Percentiles rank a stretch among this genome's conserved stretches.
phyloP scores from a whole-genome alignment of 23 tunicate species.

The Trididemnum nubilum region DNA sequence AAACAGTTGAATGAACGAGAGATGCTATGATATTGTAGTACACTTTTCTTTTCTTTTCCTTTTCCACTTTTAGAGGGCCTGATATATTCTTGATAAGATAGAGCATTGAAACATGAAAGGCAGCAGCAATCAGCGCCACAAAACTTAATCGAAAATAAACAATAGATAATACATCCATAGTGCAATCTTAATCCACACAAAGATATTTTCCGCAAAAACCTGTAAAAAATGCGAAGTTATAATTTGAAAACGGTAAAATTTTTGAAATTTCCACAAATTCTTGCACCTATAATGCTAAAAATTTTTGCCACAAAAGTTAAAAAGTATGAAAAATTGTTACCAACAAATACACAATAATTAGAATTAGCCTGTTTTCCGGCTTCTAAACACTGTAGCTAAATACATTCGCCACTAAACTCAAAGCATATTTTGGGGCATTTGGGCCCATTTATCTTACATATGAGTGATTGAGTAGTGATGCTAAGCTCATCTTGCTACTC shows the following conservation, averaged over 20 bases:
- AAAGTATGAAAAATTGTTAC: too few species aligned
- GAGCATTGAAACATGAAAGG: neutral
- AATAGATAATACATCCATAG: neutral
- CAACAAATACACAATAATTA: too few species aligned
- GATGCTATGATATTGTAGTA: constrained; percentile 73
- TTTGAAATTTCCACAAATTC: too few species aligned
- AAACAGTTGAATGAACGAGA: constrained; percentile 60
- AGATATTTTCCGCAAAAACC: neutral
- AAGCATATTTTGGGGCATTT: too few species aligned
- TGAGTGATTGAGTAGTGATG: too few species aligned
- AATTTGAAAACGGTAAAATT: neutral
- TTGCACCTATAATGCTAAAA: too few species aligned
- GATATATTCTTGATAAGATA: neutral
- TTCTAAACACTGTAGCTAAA: too few species aligned
- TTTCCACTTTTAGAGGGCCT: neutral
- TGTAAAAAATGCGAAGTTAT: neutral
- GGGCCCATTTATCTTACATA: too few species aligned
- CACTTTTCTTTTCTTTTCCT: neutral
- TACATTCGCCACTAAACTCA: too few species aligned
- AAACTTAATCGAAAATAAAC: neutral
- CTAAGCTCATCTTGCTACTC: too few species aligned
- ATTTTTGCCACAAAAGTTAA: too few species aligned
- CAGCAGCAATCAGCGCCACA: neutral
- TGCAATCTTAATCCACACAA: neutral
- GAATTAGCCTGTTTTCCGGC: too few species aligned